Conservation (phyloP, 1,140 invertebrate species). For the Calosoma granatense region DNA sequence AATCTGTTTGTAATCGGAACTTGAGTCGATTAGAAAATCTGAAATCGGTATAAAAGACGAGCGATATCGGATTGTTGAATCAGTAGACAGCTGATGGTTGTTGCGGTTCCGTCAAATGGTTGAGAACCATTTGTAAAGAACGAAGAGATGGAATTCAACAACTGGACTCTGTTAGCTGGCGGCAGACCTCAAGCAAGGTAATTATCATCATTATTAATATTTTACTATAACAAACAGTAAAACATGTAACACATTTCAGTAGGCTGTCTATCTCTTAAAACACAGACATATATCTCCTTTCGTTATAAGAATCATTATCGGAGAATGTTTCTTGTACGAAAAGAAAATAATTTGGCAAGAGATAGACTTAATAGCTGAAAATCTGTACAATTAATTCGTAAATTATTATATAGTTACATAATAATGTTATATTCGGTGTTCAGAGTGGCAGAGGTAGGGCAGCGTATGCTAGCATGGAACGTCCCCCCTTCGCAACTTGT, state of each 20-base stretch:
- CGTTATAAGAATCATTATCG: too few relatives aligned
- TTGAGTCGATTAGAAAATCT: not conserved
- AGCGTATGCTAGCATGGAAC: slow-evolving; percentile 62
- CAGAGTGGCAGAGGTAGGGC: slow-evolving; percentile 14
- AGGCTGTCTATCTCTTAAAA: too few relatives aligned
- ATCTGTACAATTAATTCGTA: too few relatives aligned
- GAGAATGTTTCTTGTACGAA: too few relatives aligned
- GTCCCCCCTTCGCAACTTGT: slow-evolving; percentile 62
- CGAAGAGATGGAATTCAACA: not conserved
- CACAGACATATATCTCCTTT: too few relatives aligned
- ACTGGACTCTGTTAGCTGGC: not conserved
- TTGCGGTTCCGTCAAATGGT: not conserved
- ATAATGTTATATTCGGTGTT: too few relatives aligned
- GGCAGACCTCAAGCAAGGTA: not conserved
- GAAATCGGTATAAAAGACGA: not conserved
- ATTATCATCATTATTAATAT: too few relatives aligned
- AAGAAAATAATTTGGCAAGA: too few relatives aligned
- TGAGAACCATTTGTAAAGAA: slow-evolving; percentile 3
- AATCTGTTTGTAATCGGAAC: not conserved
- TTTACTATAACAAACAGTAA: too few relatives aligned
- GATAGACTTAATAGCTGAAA: too few relatives aligned
- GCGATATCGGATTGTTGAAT: not conserved
- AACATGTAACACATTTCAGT: too few relatives aligned
- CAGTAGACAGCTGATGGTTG: not conserved
- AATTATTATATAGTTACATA: too few relatives aligned